Base-by-base conservation (phyloP, 1,140 invertebrate species). In the Phymorhynchus buccinoides region DNA sequence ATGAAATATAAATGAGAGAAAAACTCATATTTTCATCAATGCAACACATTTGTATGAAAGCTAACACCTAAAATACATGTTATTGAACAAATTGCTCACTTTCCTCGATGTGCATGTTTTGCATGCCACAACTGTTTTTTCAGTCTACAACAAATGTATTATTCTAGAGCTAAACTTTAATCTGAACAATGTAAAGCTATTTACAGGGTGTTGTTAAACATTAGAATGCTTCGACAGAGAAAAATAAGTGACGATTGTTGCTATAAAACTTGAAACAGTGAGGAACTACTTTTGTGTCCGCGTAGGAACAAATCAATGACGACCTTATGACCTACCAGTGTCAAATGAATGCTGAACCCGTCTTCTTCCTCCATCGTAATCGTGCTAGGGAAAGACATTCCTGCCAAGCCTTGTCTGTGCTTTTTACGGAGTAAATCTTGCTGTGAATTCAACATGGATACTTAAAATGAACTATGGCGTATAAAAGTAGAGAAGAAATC, bases 401-500 rank as follows among this genome's bases (percentile, higher is more conserved):
- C 89, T 86, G 85, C 86, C 87, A 89, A 88, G 89, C 90, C 88
- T 88, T 90, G 88, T 89, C 85, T 85, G 86, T 87, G 83, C 86
- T 86, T 86, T 90, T 89, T 88, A 87, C 85, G 86, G 83, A 87
- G 84, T 89, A 89, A 83, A 86, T 37, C 83, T 86, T 80, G 79
- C 75, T 86, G 85, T 88, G 83, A 71, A 27, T 37, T 66, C 87
- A 93, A 80, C 85, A 92, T 93, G 93, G 92, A 93, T 92, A 92
- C 88, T 83, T 90, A 87, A 91, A 89, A 89, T 90, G 90, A 91
- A 90, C 88, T 87, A 94, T 95, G 94, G 94, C 94, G 91, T 93
- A 90, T 89, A 94, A 93, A 90, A 93, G 92, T 90, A 95, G 96
- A 93, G 96, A 97, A 95, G 96, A 97, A 95, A 95, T 97, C 94